Base-by-base conservation (phyloP, 2,888 invertebrate genomes). In the Ornithoptera priamus region DNA sequence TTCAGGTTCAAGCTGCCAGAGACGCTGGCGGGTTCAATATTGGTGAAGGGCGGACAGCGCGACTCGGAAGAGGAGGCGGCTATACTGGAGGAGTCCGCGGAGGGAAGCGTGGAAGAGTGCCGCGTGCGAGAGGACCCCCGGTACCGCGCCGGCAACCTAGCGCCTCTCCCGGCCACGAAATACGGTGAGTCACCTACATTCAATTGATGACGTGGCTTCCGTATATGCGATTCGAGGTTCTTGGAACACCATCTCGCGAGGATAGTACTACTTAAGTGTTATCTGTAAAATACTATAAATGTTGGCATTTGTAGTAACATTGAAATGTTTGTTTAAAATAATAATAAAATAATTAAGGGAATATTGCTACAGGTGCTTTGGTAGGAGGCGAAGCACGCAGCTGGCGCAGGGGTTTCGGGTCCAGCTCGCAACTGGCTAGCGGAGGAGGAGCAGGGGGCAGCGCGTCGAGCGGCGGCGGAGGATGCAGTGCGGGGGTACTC, bases 81-180 rank as follows among this genome's bases (percentile, higher is more conserved):
- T 67, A 84, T 87, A 18, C 60, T 87, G 62, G 88, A 85, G 78
- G 86, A 86, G 78, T 81, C 85, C 50, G 69, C 84, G n/a, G 82
- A 81, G 64, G 67, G 68, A 17, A 76, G 77, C 22, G 75, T 62
- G 1, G 75, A 74, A 20, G 72, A 75, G 42, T 74, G 75, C 42
- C 62, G 78, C 63, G 62, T 79, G 12, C 79, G 74, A 69, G 80
- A 79, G 58, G 73, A 78, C 2, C 73, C 81, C 68, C 81, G 75
- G 73, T 66, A 80, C 30, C 72, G 80, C 3, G 78, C 81, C 10
- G 80, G 81, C 73, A 81, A 76, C 24, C 70, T 82, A 24, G 80
- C 85, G 62, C 80, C 85, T 0, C 76, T 85, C 42, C 79, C 84
- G 4, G 77, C 83, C 0, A 79, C 84, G 0, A 87, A 87, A 6